Evolutionary conservation across 2,113 vertebrate species (phyloP).

Genomic region (Petromus typicus): DNA sequence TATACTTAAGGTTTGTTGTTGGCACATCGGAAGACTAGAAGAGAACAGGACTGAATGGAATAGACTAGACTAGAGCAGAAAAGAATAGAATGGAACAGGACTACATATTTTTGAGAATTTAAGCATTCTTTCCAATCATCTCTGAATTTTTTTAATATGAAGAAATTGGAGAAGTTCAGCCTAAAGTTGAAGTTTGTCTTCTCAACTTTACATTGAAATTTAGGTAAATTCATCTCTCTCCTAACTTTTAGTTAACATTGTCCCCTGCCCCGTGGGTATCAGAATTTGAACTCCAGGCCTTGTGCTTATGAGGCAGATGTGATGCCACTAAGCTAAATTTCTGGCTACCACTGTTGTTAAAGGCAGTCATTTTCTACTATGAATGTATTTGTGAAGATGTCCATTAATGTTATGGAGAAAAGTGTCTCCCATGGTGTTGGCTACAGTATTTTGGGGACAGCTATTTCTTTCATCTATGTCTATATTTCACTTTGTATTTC

Average conservation of each 20-base stretch:
- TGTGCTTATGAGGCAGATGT: no score
- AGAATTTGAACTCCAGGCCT: no score
- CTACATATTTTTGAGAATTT: not conserved
- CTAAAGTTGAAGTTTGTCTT: slow-evolving; percentile 52
- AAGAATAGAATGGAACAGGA: not conserved
- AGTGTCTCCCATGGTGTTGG: not conserved
- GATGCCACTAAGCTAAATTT: no score
- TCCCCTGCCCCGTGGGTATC: not conserved
- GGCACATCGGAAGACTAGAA: not conserved
- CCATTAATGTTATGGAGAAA: not conserved
- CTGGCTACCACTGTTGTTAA: not conserved
- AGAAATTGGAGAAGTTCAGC: slow-evolving; percentile 37
- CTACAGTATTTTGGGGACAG: not conserved
- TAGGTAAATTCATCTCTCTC: not conserved
- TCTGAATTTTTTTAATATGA: not conserved
- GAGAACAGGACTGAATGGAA: not conserved
- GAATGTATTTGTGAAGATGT: not conserved
- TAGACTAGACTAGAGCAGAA: not conserved
- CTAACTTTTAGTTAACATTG: slow-evolving; percentile 2
- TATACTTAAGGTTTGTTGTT: not conserved
- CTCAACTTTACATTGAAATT: slow-evolving; percentile 16
- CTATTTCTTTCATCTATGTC: not conserved
- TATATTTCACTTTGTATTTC: not conserved
- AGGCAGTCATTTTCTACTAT: not conserved
- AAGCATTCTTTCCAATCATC: slow-evolving; percentile 28